phyloP scores from a whole-genome alignment of 2,797 vertebrate genomes.

The Smutsia gigantea region DNA sequence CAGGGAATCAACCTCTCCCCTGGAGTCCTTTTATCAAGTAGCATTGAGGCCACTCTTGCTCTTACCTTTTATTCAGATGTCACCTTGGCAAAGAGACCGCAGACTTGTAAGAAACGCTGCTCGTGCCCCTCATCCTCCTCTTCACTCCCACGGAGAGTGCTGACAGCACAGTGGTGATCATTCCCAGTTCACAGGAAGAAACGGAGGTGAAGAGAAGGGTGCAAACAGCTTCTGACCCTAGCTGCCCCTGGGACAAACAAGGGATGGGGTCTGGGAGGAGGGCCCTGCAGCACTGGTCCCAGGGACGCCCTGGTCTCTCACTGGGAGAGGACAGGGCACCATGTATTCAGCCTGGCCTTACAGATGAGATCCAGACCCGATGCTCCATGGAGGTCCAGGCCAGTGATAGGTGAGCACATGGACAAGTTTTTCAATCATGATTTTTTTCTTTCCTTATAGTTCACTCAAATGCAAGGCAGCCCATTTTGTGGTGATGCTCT shows the following conservation, averaged over 20 bases:
- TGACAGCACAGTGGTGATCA: background rate
- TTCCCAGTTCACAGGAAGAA: background rate
- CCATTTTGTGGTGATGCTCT: background rate
- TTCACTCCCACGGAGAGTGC: background rate
- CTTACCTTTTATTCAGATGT: background rate
- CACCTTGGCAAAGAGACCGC: background rate
- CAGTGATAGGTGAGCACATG: background rate
- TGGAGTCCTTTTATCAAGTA: background rate
- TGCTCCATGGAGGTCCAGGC: background rate
- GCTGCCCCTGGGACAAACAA: rapidly evolving
- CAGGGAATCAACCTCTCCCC: background rate
- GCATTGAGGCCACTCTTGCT: background rate
- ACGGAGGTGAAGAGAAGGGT: background rate
- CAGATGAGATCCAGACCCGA: background rate
- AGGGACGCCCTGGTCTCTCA: background rate
- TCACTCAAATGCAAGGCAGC: background rate
- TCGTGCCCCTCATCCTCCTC: background rate
- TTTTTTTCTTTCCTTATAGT: background rate
- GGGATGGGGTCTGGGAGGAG: background rate
- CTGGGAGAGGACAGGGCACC: no score
- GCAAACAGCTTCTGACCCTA: background rate
- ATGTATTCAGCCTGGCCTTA: background rate
- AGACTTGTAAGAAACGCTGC: background rate
- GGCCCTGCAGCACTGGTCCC: rapidly evolving
- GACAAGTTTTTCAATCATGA: background rate